These are phyloP conservation scores for Ornithorhynchus anatinus DNA, from an alignment of 2,113 vertebrate species.

Conservation along the genomic window DNA sequence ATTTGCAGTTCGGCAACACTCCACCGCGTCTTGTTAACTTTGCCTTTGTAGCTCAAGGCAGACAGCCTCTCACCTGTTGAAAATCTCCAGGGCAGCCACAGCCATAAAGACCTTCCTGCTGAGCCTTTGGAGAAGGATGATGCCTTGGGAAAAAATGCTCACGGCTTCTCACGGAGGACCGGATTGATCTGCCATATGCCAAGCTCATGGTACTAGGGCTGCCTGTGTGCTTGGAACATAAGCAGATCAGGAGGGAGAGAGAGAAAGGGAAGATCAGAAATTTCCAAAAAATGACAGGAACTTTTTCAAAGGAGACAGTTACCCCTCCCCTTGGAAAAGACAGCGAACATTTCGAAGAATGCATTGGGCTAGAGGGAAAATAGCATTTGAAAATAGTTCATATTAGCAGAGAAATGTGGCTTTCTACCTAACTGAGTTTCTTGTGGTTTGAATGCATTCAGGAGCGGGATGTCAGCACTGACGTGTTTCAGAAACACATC, in stretches of 20 bases:
- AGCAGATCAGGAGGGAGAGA: background rate
- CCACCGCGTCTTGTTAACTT: conserved; percentile 5
- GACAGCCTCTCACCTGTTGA: conserved; percentile 1
- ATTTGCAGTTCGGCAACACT: background rate
- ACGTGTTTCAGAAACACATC: too few relatives aligned
- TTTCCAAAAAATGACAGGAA: background rate
- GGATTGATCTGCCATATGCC: background rate
- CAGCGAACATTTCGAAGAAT: conserved; percentile 11
- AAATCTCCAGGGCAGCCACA: conserved; percentile 12
- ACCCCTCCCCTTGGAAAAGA: background rate
- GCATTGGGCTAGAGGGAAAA: background rate
- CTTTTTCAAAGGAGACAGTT: background rate
- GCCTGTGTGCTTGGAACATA: background rate
- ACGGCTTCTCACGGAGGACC: background rate
- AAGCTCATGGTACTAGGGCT: background rate
- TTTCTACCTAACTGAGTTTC: too few relatives aligned
- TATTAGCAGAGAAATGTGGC: conserved; percentile 12
- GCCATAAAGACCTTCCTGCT: background rate
- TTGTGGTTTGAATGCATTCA: too few relatives aligned
- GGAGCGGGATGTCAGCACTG: too few relatives aligned
- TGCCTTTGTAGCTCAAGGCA: background rate
- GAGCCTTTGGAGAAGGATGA: background rate
- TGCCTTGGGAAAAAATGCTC: background rate
- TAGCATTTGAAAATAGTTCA: conserved; percentile 9
- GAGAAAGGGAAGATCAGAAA: background rate